Conservation (phyloP, 2,797 vertebrate genomes). For the Falco concolor region DNA sequence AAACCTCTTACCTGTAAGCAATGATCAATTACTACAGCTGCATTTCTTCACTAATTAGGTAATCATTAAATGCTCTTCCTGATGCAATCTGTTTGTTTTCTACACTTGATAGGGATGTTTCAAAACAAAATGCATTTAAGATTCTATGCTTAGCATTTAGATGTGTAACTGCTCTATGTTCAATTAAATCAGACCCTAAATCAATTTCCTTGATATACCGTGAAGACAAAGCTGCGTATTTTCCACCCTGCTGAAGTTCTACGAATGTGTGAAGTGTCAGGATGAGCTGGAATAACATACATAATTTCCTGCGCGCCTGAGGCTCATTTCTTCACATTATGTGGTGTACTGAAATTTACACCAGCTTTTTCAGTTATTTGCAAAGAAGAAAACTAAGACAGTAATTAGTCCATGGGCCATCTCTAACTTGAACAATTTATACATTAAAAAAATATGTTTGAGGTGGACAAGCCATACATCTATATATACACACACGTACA, state of each 20-base stretch:
- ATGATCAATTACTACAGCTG: background rate
- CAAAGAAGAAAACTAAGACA: background rate
- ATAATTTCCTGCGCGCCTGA: background rate
- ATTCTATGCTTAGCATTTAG: background rate
- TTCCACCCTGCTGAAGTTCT: background rate
- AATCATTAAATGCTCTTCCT: background rate
- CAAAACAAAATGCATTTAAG: background rate
- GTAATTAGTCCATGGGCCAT: background rate
- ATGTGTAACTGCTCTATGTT: background rate
- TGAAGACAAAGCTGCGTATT: background rate
- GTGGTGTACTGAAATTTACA: background rate
- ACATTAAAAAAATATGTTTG: rapidly evolving
- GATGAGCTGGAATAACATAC: background rate
- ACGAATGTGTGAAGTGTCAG: background rate
- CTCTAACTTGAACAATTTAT: background rate
- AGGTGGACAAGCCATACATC: background rate
- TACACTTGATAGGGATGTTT: background rate
- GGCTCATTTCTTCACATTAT: background rate
- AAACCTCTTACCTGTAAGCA: background rate
- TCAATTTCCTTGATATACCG: background rate
- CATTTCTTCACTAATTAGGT: background rate
- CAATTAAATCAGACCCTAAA: background rate
- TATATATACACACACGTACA: background rate
- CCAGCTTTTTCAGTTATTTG: background rate
- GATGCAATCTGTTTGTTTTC: background rate